Evolutionary conservation across 1,140 invertebrate genomes (phyloP), one percentile per base, ranked within the genome.

Genomic region (Drosophila elegans): DNA sequence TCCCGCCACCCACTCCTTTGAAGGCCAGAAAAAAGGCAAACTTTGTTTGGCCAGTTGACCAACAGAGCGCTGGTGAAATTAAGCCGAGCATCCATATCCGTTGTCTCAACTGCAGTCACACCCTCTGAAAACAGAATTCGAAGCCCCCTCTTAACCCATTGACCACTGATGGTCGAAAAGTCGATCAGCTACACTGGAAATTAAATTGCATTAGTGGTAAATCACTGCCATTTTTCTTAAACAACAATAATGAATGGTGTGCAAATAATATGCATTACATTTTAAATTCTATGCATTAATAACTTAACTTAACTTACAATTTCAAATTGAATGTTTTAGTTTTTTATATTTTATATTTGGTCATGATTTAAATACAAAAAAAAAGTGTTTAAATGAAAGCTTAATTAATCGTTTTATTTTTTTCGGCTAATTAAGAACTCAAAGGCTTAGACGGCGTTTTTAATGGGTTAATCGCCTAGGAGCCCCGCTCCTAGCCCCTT

Each of bases 61-160:
- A 73, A 45, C 77, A 77, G 83, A 84, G 74, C 64, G 83, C 51
- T 69, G 49, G 34, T 69, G 78, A 88, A 86, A 86, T 86, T 86
- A 86, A 86, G 83, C 83, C 83, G 75, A 88, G 82, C 82, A 82
- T 77, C 74, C 61, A 54, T 68, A 76, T 68, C 61, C 73, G 74
- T 76, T 78, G 64, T 45, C 55, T 55, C 51, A 62, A 39, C 76
- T 25, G 67, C 72, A 46, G 44, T 44, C 45, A 27, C 34, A 2
- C 16, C 56, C 13, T 57, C 42, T 7, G n/a, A 34, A 13, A 11
- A 0, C 10, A 16, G 38, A 38, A 11, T 12, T 34, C 32, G 34
- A 39, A 51, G 9, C 27, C 29, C 27, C 13, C 6, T 32, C 29
- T 13, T 38, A 54, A 34, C 39, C 49, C 49, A 52, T 52, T 52